These are phyloP conservation scores for Mesembrinibis cayennensis DNA, from an alignment of 2,113 vertebrate genomes.

Conservation along the genomic window DNA sequence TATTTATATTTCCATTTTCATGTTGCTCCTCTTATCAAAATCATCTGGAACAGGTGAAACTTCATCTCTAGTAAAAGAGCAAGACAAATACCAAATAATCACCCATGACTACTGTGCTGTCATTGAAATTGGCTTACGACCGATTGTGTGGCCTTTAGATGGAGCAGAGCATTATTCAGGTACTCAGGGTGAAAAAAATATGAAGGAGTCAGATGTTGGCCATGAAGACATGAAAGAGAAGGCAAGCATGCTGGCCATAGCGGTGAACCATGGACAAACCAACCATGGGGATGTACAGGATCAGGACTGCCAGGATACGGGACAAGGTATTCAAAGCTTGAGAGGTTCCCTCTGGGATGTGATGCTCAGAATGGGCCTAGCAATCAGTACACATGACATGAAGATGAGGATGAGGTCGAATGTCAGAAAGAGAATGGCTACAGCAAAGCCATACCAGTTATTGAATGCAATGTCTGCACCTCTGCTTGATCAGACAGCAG, in stretches of 20 bases:
- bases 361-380: background rate
- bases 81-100: background rate
- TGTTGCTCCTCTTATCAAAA: background rate
- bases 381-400: background rate
- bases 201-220: background rate
- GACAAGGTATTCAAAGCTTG: slow-evolving; percentile 31
- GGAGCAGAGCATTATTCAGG: background rate
- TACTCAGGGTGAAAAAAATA: background rate
- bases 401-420: background rate
- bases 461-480: background rate
- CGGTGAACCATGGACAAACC: background rate
- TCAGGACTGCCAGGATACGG: background rate
- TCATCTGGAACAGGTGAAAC: background rate
- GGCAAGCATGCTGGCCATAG: background rate
- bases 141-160: background rate
- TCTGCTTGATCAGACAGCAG: background rate
- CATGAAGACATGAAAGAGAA: background rate
- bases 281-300: background rate
- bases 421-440: background rate
- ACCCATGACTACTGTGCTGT: background rate
- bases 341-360: background rate
- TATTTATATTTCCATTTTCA: background rate
- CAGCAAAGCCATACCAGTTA: background rate
- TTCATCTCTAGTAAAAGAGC: background rate
- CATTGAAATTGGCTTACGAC: background rate